Evolutionary conservation across 1,140 invertebrate species (phyloP).

Genomic region (Venustaconcha ellipsiformis): DNA sequence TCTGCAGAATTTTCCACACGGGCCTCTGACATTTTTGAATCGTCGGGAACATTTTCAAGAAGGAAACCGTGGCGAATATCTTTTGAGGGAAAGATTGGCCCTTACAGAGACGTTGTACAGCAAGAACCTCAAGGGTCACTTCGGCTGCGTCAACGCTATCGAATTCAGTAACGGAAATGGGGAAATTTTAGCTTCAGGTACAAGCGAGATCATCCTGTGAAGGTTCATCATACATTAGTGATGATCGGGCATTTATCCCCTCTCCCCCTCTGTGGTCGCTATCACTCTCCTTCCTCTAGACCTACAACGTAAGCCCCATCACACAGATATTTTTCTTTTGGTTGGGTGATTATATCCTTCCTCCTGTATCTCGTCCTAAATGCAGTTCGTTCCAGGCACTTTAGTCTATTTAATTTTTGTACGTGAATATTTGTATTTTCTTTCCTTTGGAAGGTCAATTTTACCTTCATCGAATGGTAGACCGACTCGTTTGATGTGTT

Average conservation of each 20-base stretch:
- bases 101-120: constrained; percentile 78
- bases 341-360: background rate
- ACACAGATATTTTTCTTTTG: background rate
- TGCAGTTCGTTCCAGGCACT: no score
- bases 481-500: no score
- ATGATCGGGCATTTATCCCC: background rate
- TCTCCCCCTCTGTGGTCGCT: background rate
- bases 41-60: no score
- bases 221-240: background rate
- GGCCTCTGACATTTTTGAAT: no score
- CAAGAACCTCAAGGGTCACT: constrained; percentile 89
- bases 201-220: background rate
- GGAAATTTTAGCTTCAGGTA: constrained; percentile 88
- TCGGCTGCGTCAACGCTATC: constrained; percentile 96
- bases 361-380: background rate
- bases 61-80: background rate
- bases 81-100: constrained; percentile 53
- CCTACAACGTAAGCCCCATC: background rate
- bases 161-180: constrained; percentile 90
- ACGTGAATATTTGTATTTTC: no score
- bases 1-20: no score
- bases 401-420: no score
- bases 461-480: no score
- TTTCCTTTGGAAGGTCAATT: no score
- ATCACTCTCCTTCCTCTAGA: background rate